These are phyloP conservation scores for Halocynthia roretzi DNA, from an alignment of 23 tunicate species.

Conservation along the genomic window DNA sequence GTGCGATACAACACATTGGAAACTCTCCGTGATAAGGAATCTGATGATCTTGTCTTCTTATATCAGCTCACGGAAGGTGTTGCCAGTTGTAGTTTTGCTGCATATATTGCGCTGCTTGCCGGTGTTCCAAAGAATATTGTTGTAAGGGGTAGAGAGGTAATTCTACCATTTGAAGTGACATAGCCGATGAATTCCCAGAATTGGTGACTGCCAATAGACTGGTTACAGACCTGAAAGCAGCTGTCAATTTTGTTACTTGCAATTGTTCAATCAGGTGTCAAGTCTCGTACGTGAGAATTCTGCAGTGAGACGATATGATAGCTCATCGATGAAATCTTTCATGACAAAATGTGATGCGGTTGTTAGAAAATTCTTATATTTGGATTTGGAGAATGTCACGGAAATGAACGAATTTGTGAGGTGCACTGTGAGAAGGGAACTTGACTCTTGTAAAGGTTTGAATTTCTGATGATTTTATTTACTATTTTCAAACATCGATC, in stretches of 20 bases:
- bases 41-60: conserved; percentile 42
- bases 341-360: conserved; percentile 45
- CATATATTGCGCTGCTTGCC: conserved; percentile 47
- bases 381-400: conserved; percentile 14
- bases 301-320: conserved; percentile 51
- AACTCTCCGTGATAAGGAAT: conserved; percentile 27
- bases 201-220: not conserved
- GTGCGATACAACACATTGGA: conserved; percentile 49
- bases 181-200: not conserved
- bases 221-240: not conserved
- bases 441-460: conserved; percentile 19
- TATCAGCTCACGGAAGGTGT: conserved; percentile 67
- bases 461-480: not conserved
- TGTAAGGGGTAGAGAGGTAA: conserved; percentile 54
- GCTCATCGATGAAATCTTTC: conserved; percentile 37
- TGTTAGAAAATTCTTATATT: conserved; percentile 10
- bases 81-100: conserved; percentile 39
- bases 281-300: conserved; percentile 46
- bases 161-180: not conserved
- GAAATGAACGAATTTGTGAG: conserved; percentile 6
- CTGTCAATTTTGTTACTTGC: not conserved
- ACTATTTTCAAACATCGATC: too few relatives aligned
- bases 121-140: conserved; percentile 69
- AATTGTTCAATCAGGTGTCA: conserved; percentile 2
- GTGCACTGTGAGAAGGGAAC: not conserved